Percentiles rank a stretch among this genome's conserved stretches.
These are phyloP conservation scores for Noturus placidus DNA, from an alignment of 2,113 vertebrate genomes.

Conservation along the genomic window DNA sequence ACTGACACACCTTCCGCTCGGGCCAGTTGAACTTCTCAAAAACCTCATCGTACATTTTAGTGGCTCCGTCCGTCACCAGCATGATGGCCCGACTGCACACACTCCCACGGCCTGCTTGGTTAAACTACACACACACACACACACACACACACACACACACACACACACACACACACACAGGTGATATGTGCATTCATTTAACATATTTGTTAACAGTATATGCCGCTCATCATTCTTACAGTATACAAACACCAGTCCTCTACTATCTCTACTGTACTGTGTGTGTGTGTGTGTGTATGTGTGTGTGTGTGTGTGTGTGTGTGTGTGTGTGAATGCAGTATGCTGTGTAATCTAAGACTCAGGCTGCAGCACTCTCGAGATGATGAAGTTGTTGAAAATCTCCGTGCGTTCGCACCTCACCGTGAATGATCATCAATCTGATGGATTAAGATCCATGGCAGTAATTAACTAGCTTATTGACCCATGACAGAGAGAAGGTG, in stretches of 20 bases:
- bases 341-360: conserved; percentile 12
- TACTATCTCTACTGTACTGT: background rate
- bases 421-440: conserved; percentile 49
- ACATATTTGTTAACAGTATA: background rate
- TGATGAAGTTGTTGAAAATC: conserved; percentile 20
- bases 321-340: background rate
- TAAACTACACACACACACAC: conserved; percentile 78
- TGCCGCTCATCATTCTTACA: background rate
- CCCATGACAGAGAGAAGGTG: conserved; percentile 57
- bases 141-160: conserved; percentile 18
- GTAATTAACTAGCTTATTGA: conserved; percentile 73
- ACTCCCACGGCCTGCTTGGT: conserved; percentile 92
- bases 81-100: conserved; percentile 97
- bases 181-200: background rate
- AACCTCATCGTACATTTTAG: conserved; percentile 89
- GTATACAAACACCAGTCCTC: background rate
- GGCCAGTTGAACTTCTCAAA: conserved; percentile 97
- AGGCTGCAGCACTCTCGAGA: background rate
- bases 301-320: background rate
- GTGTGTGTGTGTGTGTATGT: background rate
- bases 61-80: conserved; percentile 95
- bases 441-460: conserved; percentile 62
- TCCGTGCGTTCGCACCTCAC: conserved; percentile 51
- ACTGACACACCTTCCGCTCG: conserved; percentile 84
- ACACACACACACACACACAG: conserved; percentile 22